Evolutionary conservation across 2,113 vertebrate species (phyloP).

Genomic region (Aythya baeri): DNA sequence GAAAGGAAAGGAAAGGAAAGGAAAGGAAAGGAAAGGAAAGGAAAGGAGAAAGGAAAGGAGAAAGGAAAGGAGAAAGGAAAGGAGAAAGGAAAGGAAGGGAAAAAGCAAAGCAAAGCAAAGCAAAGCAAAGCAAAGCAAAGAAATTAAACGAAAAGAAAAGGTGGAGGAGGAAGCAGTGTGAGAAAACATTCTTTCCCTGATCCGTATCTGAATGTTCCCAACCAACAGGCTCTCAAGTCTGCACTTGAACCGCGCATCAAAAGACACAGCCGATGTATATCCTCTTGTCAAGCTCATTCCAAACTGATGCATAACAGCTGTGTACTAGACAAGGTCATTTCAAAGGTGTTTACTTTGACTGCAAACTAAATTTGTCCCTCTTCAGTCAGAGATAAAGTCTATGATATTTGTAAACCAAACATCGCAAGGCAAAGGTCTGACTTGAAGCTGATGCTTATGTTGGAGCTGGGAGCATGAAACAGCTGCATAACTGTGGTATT

Average conservation of each 20-base stretch:
- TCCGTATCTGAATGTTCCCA: slow-evolving; percentile 52
- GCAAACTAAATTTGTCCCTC: slow-evolving; percentile 53
- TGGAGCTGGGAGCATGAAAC: background rate
- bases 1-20: too few species aligned
- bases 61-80: too few species aligned
- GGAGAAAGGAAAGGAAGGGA: too few species aligned
- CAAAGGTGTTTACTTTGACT: slow-evolving; percentile 64
- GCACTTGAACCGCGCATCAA: slow-evolving; percentile 44
- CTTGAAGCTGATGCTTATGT: slow-evolving; percentile 1
- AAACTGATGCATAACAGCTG: slow-evolving; percentile 26
- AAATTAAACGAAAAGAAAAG: background rate
- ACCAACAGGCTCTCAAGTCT: slow-evolving; percentile 53
- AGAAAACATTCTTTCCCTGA: slow-evolving; percentile 50
- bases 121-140: too few species aligned
- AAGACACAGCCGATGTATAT: slow-evolving; percentile 34
- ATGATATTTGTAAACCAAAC: slow-evolving; percentile 39
- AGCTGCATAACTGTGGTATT: background rate
- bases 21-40: too few species aligned
- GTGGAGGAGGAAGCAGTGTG: slow-evolving; percentile 11
- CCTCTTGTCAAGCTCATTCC: slow-evolving; percentile 41
- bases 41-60: too few species aligned
- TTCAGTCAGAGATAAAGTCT: slow-evolving; percentile 35
- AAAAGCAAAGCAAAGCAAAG: too few species aligned
- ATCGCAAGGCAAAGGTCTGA: background rate
- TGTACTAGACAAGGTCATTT: slow-evolving; percentile 56